Evolutionary conservation across 2,888 invertebrate genomes (phyloP), one percentile per base, ranked within the genome.

Genomic region (Thyatira batis): DNA sequence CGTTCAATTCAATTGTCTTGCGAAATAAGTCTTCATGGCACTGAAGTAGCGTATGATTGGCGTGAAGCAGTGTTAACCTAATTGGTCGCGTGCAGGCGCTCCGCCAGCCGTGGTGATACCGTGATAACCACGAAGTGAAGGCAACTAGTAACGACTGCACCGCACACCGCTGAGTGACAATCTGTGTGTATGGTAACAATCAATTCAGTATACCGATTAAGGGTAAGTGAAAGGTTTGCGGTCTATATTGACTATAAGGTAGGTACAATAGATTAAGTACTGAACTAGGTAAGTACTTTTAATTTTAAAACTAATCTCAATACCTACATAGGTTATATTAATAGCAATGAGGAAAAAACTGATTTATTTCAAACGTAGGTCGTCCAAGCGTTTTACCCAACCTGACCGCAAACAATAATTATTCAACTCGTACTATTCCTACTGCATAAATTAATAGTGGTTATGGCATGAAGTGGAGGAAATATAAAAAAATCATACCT

Each of bases 71-170:
- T 57, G 58, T 54, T 67, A 75, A 78, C 73, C 73, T 86, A 85
- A 86, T 84, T 74, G 83, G 74, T 97, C 94, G 76, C 98, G 93
- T 71, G 97, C 95, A 68, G 95, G 95, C 56, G 95, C 93, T 83
- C 97, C 97, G 11, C 97, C 96, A 63, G 68, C 60, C 65, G 67
- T 67, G 63, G 61, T 63, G 70, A 67, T 71, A 75, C 67, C 71
- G 73, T 72, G 82, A 80, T 82, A 82, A 78, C 78, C 71, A 48
- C 46, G 17, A 46, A 13, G 66, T 71, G 65, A 67, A 76, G 69
- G 63, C 63, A 71, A 61, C n/a, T n/a, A n/a, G n/a, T n/a, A n/a
- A n/a, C n/a, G n/a, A n/a, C 69, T 39, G 39, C 39, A 33, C 61
- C 69, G 61, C 63, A 59, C 68, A 68, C 74, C 77, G 63, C 78